Percentiles rank a stretch among this genome's conserved stretches.
Conservation (phyloP, 2,113 vertebrate genomes). For the Eonycteris spelaea region DNA sequence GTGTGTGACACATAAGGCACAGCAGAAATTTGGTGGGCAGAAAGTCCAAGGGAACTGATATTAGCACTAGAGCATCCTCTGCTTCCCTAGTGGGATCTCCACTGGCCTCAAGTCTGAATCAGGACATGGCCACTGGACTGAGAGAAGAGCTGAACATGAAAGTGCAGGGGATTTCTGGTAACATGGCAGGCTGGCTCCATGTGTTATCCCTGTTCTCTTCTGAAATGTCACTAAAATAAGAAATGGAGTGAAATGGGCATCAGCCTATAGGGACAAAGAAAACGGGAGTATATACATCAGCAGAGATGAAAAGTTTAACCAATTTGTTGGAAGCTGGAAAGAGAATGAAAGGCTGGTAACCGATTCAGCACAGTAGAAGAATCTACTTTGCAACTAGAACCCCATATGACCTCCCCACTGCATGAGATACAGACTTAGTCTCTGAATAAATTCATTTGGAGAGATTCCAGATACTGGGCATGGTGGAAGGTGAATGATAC, state of each 20-base stretch:
- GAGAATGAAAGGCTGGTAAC: not conserved
- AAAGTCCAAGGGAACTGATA: accelerated
- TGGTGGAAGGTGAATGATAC: accelerated
- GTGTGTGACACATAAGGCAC: not conserved
- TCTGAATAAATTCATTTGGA: not conserved
- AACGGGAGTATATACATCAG: not conserved
- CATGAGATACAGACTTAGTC: not conserved
- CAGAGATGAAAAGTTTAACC: not conserved
- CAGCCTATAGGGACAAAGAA: not conserved
- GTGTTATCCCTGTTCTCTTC: not conserved
- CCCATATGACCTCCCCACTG: not conserved
- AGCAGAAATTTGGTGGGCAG: not conserved
- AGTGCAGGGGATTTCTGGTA: not conserved
- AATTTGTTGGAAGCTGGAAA: not conserved
- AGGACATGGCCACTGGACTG: accelerated
- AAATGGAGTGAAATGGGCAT: not conserved
- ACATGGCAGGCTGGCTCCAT: accelerated
- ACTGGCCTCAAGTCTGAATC: not conserved
- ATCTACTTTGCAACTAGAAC: not conserved
- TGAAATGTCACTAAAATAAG: not conserved
- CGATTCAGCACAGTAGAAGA: not conserved
- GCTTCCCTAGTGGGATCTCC: not conserved
- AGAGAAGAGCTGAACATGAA: not conserved
- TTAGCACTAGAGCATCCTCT: accelerated
- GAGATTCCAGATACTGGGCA: not conserved